Evolutionary conservation across 2,888 invertebrate species (phyloP).

Genomic region (Bembecia ichneumoniformis): DNA sequence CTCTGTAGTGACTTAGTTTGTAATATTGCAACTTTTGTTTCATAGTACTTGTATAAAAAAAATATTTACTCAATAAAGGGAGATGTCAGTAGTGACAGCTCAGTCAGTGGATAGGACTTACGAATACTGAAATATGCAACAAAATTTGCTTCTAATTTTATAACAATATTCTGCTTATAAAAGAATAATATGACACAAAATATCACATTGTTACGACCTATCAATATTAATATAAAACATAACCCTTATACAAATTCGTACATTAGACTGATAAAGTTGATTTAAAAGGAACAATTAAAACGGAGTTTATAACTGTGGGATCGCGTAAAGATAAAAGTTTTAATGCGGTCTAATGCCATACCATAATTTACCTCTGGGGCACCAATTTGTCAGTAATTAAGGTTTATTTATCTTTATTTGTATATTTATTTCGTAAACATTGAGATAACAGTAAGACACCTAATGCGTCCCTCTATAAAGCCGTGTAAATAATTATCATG

Average conservation of each 20-base stretch:
- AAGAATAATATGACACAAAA: no score
- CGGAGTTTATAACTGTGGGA: background rate
- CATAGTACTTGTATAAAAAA: no score
- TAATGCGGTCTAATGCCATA: constrained; percentile 23
- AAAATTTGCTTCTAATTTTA: no score
- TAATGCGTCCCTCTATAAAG: constrained; percentile 7
- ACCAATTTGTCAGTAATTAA: constrained; percentile 55
- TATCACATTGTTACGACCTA: background rate
- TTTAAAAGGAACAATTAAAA: background rate
- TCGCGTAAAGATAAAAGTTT: constrained; percentile 15
- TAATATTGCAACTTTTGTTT: no score
- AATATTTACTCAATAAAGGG: no score
- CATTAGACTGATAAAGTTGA: constrained; percentile 3
- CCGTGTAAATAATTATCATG: constrained; percentile 8
- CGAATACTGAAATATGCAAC: no score
- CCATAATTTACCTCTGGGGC: constrained; percentile 26
- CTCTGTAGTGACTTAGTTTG: no score
- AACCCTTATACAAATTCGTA: constrained; percentile 4
- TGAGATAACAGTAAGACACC: constrained; percentile 19
- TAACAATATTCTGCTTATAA: no score
- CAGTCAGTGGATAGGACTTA: no score
- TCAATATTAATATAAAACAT: background rate
- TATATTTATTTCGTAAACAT: constrained; percentile 36
- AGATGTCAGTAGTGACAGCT: no score
- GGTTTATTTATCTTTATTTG: constrained; percentile 37